Evolutionary conservation across 2,888 invertebrate species (phyloP).

Genomic region (Subacronicta megacephala): DNA sequence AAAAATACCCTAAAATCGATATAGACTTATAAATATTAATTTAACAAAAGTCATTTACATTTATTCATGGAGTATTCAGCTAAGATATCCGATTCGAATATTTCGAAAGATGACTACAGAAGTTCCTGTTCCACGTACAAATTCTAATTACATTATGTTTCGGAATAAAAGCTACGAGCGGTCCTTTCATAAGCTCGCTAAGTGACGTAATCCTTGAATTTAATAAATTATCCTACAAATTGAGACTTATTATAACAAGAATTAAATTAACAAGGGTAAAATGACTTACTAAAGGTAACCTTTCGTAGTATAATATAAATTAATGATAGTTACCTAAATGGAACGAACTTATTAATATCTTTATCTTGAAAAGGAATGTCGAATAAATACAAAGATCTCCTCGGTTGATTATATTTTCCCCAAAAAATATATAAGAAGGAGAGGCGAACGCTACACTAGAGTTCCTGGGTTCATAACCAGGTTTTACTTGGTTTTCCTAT

Average conservation of each 20-base stretch:
- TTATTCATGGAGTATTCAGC: slow-evolving; percentile 32
- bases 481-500: no score
- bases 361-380: no score
- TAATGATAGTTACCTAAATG: no score
- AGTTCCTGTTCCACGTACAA: slow-evolving; percentile 36
- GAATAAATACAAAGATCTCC: no score
- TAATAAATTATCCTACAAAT: slow-evolving; percentile 47
- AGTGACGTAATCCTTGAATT: slow-evolving; percentile 51
- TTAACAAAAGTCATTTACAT: slow-evolving; percentile 20
- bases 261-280: slow-evolving; percentile 46
- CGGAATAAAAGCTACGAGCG: slow-evolving; percentile 29
- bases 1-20: slow-evolving; percentile 9
- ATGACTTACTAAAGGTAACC: slow-evolving; percentile 28
- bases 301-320: slow-evolving; percentile 15
- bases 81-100: slow-evolving; percentile 37
- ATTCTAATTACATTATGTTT: slow-evolving; percentile 48
- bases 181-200: slow-evolving; percentile 37
- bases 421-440: no score
- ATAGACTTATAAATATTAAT: slow-evolving; percentile 40
- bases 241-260: slow-evolving; percentile 44
- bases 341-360: no score
- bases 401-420: no score
- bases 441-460: no score
- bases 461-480: no score
- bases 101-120: slow-evolving; percentile 32